These are phyloP conservation scores for Balaenoptera acutorostrata DNA, from an alignment of 2,113 vertebrate genomes.

Conservation along the genomic window DNA sequence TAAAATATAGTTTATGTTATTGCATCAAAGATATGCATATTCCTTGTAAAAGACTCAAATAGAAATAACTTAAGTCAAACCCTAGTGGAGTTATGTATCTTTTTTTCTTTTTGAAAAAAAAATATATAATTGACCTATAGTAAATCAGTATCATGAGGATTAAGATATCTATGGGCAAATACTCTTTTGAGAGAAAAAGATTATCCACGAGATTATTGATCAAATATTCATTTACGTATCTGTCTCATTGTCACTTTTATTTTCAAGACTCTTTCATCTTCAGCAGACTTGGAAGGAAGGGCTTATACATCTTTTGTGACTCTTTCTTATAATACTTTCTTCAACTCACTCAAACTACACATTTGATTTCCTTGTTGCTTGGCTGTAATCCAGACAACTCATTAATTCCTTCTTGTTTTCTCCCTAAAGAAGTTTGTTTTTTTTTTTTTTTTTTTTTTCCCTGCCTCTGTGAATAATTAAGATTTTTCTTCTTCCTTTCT, in stretches of 20 bases:
- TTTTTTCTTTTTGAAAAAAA: background rate
- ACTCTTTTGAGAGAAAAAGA: background rate
- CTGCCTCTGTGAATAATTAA: conserved; percentile 24
- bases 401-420: conserved; percentile 4
- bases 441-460: background rate
- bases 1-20: background rate
- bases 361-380: background rate
- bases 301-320: background rate
- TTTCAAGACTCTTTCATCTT: background rate
- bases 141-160: background rate
- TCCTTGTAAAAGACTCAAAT: background rate
- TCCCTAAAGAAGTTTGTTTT: background rate
- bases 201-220: background rate
- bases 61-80: background rate
- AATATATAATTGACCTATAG: background rate
- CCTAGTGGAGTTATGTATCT: background rate
- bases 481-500: background rate
- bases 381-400: background rate
- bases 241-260: background rate
- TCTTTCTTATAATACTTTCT: background rate
- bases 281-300: background rate
- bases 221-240: background rate
- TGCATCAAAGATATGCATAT: background rate
- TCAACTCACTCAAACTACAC: background rate
- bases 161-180: background rate